These are phyloP conservation scores for Deilephila elpenor DNA, from an alignment of 2,888 invertebrate species.

Conservation along the genomic window DNA sequence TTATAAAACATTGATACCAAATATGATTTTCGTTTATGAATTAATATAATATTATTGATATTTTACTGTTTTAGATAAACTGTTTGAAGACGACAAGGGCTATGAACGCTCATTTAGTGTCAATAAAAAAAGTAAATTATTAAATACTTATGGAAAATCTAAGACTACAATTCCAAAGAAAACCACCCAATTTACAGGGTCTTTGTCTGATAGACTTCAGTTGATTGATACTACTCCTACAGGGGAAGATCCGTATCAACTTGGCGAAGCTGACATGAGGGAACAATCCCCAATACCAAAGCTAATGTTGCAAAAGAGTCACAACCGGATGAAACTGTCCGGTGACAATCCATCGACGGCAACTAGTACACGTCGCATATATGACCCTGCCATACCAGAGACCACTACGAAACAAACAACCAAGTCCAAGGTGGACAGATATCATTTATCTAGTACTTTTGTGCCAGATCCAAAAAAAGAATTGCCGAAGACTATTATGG, in stretches of 20 bases:
- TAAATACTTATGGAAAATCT: constrained; percentile 70
- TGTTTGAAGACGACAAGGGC: constrained; percentile 57
- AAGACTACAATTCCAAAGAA: constrained; percentile 53
- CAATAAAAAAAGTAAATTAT: constrained; percentile 71
- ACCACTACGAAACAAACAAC: constrained; percentile 44
- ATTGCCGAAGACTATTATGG: constrained; percentile 49
- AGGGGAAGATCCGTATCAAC: constrained; percentile 76
- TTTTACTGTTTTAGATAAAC: constrained; percentile 54
- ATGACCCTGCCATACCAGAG: constrained; percentile 57
- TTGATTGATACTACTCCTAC: constrained; percentile 77
- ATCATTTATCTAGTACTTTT: constrained; percentile 53
- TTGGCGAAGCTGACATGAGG: constrained; percentile 77
- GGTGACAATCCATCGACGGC: constrained; percentile 49
- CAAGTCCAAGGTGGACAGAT: constrained; percentile 52
- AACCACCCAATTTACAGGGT: constrained; percentile 64
- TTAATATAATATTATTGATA: not conserved
- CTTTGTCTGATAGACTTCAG: constrained; percentile 70
- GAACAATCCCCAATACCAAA: constrained; percentile 80
- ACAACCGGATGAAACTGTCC: constrained; percentile 63
- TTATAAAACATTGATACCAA: no score
- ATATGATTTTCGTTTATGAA: no score
- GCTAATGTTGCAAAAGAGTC: constrained; percentile 73
- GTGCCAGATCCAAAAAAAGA: constrained; percentile 55
- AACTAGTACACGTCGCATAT: constrained; percentile 55
- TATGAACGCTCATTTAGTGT: constrained; percentile 58